A percentile compares a stretch with the other conserved stretches of the same genome.
Evolutionary conservation across 2,113 vertebrate species (phyloP).

Genomic region (Chinchilla lanigera): DNA sequence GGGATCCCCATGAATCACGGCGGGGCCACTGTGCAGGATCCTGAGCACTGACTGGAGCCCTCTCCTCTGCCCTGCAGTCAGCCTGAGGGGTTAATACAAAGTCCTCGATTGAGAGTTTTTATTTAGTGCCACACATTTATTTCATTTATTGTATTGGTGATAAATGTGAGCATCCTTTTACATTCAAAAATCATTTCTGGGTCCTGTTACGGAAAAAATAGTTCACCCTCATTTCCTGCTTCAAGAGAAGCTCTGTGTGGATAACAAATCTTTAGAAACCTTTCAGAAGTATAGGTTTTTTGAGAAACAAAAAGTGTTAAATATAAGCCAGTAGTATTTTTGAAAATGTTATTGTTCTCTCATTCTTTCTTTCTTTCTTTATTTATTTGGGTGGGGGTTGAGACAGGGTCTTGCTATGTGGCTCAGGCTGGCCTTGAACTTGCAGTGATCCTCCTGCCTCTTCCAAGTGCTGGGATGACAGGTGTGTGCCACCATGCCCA

Average conservation of each 20-base stretch:
- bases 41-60: neutral
- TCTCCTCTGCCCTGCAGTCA: neutral
- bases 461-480: neutral
- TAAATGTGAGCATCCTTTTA: neutral
- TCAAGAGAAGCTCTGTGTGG: neutral
- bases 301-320: neutral
- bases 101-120: neutral
- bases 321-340: neutral
- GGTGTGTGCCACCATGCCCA: neutral
- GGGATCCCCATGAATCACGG: neutral
- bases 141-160: neutral
- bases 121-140: neutral
- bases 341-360: neutral
- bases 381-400: neutral
- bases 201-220: neutral
- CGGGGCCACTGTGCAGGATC: neutral
- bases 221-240: neutral
- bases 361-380: neutral
- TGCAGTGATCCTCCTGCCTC: neutral
- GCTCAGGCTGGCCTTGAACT: neutral
- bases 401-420: neutral
- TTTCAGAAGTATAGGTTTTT: neutral
- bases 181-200: slow-evolving; percentile 36
- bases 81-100: neutral
- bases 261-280: neutral